These are phyloP conservation scores for Zhuqinia jingwanae DNA, from an alignment of 2,888 invertebrate species.

Conservation along the genomic window DNA sequence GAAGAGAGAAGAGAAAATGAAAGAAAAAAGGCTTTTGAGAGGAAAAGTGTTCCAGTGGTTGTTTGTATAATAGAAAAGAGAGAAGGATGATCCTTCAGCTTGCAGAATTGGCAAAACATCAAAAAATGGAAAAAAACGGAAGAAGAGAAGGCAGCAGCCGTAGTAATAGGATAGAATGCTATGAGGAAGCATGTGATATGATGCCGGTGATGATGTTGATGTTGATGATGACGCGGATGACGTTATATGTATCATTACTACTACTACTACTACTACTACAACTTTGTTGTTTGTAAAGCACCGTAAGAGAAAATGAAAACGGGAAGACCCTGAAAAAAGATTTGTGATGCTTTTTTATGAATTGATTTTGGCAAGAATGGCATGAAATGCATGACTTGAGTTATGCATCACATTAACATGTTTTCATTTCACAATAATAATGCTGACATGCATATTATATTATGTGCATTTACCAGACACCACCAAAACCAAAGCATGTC, in stretches of 20 bases:
- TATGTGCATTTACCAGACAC: neutral
- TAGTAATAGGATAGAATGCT: neutral
- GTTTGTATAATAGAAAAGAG: conserved; percentile 15
- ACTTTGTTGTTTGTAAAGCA: neutral
- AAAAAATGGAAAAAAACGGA: conserved; percentile 27
- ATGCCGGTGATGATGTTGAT: neutral
- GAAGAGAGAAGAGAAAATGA: neutral
- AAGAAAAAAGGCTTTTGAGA: neutral
- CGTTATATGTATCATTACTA: neutral
- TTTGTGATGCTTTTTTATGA: conserved; percentile 43
- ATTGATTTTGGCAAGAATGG: conserved; percentile 32
- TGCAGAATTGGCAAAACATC: neutral
- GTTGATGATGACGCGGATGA: neutral
- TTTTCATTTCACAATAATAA: neutral
- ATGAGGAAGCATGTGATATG: conserved; percentile 49
- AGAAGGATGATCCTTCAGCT: neutral
- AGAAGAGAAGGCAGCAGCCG: conserved; percentile 2
- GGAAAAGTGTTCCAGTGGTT: conserved; percentile 8
- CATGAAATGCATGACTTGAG: neutral
- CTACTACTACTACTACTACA: neutral
- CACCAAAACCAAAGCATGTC: neutral
- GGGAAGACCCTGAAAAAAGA: conserved; percentile 49
- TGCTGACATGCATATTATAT: neutral
- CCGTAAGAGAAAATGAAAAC: conserved; percentile 9
- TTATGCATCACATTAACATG: neutral